phyloP scores from a whole-genome alignment of 2,113 vertebrate species.

The Eidolon helvum region DNA sequence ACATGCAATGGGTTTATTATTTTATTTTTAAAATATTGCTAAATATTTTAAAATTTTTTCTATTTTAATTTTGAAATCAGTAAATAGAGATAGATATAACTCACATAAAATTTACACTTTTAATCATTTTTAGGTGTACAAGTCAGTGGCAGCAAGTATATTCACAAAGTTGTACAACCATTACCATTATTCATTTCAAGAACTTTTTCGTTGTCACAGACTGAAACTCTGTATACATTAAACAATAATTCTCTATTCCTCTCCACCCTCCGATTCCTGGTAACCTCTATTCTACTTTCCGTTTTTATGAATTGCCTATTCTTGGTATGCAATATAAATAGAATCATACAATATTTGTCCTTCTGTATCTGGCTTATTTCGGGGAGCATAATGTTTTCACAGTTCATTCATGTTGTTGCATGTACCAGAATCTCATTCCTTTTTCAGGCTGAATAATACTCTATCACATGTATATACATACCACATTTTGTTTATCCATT shows the following conservation, averaged over 20 bases:
- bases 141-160: not conserved
- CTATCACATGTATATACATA: not conserved
- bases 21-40: not conserved
- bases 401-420: not conserved
- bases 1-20: not conserved
- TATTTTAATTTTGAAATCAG: constrained; percentile 19
- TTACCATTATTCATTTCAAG: not conserved
- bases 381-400: not conserved
- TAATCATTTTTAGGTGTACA: not conserved
- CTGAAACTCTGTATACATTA: not conserved
- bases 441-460: not conserved
- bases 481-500: not conserved
- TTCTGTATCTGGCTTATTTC: not conserved
- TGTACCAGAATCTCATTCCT: not conserved
- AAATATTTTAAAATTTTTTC: not conserved
- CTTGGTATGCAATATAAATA: not conserved
- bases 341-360: not conserved
- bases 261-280: not conserved
- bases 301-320: not conserved
- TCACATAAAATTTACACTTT: not conserved
- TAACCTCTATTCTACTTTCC: not conserved
- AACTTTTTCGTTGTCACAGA: not conserved
- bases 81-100: not conserved
- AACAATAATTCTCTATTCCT: not conserved
- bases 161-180: not conserved